Evolutionary conservation across 2,888 invertebrate species (phyloP).

Genomic region (Cabera pusaria): DNA sequence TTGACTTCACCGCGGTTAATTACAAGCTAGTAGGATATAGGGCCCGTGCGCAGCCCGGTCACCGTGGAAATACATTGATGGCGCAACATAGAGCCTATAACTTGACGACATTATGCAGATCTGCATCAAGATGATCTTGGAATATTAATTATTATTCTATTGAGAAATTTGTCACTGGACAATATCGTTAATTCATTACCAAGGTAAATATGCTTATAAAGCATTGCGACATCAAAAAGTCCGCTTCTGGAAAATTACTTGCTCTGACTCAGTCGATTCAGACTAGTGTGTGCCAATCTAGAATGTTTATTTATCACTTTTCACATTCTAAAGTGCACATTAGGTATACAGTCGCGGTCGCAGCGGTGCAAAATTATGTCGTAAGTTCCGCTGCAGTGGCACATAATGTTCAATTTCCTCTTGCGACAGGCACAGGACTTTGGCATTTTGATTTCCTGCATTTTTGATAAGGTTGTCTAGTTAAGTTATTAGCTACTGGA

Average conservation of each 20-base stretch:
- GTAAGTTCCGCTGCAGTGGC: constrained; percentile 9
- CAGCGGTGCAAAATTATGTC: constrained; percentile 6
- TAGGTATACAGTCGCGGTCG: too few relatives aligned
- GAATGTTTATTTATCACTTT: constrained; percentile 9
- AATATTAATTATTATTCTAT: not conserved
- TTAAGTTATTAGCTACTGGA: constrained; percentile 13
- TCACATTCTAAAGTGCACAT: too few relatives aligned
- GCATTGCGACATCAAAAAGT: too few relatives aligned
- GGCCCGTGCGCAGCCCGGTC: too few relatives aligned
- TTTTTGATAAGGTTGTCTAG: constrained; percentile 1
- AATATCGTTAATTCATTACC: constrained; percentile 4
- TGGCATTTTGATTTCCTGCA: constrained; percentile 9
- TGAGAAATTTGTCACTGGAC: constrained; percentile 11
- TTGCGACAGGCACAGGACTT: constrained; percentile 22
- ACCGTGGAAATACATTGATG: too few relatives aligned
- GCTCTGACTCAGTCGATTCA: too few relatives aligned
- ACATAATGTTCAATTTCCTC: constrained; percentile 17
- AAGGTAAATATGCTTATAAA: constrained; percentile 1
- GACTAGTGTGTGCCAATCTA: constrained; percentile 1
- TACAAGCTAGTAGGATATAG: too few relatives aligned
- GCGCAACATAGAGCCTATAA: too few relatives aligned
- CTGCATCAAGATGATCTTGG: too few relatives aligned
- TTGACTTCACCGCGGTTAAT: too few relatives aligned
- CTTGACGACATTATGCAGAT: too few relatives aligned
- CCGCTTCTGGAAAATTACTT: too few relatives aligned